Evolutionary conservation across 1,140 invertebrate genomes (phyloP).

Genomic region (Kradibia gibbosae): DNA sequence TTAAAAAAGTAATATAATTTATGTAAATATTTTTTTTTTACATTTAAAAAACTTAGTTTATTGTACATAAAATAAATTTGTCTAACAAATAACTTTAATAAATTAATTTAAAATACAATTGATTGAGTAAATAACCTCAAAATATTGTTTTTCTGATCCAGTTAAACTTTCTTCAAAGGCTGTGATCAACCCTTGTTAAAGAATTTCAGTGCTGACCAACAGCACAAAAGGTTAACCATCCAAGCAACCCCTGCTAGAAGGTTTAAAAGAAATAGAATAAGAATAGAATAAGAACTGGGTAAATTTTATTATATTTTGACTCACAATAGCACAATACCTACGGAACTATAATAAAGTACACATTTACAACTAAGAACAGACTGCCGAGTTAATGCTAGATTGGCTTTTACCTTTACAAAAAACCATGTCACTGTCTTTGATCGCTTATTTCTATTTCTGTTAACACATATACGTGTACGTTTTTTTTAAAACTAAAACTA

Average conservation of each 20-base stretch:
- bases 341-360: too few species aligned
- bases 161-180: background rate
- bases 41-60: background rate
- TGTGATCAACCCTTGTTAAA: background rate
- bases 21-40: background rate
- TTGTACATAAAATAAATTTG: constrained; percentile 11
- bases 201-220: background rate
- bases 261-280: constrained; percentile 41
- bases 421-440: background rate
- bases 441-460: background rate
- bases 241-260: background rate
- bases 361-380: background rate
- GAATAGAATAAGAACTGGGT: background rate
- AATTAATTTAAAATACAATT: too few species aligned
- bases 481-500: too few species aligned
- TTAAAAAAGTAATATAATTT: background rate
- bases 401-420: background rate
- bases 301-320: constrained; percentile 21
- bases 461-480: background rate
- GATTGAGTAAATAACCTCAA: constrained; percentile 13
- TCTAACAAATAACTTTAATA: too few species aligned
- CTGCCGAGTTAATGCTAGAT: background rate
- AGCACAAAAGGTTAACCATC: background rate
- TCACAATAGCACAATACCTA: too few species aligned
- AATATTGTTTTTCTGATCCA: background rate